A percentile compares a stretch with the other conserved stretches of the same genome.
These are phyloP conservation scores for Epiblema foenella DNA, from an alignment of 2,888 invertebrate species.

Conservation along the genomic window DNA sequence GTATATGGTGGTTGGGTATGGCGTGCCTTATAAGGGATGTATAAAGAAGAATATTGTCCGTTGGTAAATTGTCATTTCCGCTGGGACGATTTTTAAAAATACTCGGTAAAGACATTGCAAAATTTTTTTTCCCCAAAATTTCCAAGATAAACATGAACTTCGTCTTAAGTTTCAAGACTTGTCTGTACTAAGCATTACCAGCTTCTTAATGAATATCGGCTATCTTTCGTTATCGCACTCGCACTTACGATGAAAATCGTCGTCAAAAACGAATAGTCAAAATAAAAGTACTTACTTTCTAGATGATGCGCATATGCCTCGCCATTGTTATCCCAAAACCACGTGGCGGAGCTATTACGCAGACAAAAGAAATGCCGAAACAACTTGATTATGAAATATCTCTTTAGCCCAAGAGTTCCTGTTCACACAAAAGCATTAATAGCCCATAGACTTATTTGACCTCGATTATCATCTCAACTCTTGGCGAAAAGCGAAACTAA, in stretches of 20 bases:
- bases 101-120: too few relatives aligned
- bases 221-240: not conserved
- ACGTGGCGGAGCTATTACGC: conserved; percentile 17
- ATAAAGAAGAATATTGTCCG: not conserved
- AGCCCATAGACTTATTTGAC: conserved; percentile 15
- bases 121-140: too few relatives aligned
- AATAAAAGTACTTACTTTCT: not conserved
- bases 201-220: not conserved
- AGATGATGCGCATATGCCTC: conserved; percentile 9
- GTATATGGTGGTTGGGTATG: not conserved
- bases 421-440: conserved; percentile 9
- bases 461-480: conserved; percentile 11
- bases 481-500: conserved; percentile 22
- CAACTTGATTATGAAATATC: conserved; percentile 14
- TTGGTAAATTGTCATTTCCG: not conserved
- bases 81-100: too few relatives aligned
- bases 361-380: conserved; percentile 24
- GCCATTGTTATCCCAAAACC: conserved; percentile 16
- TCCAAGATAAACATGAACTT: not conserved
- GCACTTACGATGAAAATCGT: not conserved
- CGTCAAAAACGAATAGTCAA: not conserved
- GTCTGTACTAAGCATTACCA: not conserved
- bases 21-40: not conserved
- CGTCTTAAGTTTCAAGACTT: not conserved
- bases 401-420: conserved; percentile 10